Evolutionary conservation across 2,113 vertebrate species (phyloP).

Genomic region (Zootoca vivipara): DNA sequence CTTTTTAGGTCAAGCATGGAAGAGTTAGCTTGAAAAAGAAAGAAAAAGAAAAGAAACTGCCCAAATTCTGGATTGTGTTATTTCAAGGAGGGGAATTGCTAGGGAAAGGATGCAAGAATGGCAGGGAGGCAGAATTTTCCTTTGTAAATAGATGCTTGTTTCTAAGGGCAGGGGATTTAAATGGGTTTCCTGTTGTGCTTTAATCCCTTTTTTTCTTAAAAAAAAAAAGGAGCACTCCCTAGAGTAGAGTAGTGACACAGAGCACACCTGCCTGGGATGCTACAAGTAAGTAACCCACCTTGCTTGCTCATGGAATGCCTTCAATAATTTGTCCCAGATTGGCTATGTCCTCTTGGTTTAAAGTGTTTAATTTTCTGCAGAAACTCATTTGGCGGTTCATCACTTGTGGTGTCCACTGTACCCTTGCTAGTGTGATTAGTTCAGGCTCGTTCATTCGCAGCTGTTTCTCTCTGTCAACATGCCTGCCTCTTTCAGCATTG

Average conservation of each 20-base stretch:
- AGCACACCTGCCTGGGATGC: not conserved
- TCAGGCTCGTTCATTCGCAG: not conserved
- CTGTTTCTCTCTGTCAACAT: not conserved
- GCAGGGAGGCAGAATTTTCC: not conserved
- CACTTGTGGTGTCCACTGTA: not conserved
- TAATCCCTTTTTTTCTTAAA: not conserved
- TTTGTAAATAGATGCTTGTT: not conserved
- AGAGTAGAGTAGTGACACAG: not conserved
- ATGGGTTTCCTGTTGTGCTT: slow-evolving; percentile 22
- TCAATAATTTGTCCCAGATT: not conserved
- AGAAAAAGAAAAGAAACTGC: not conserved
- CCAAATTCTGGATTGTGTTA: slow-evolving; percentile 10
- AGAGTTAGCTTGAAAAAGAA: not conserved
- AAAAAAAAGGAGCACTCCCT: not conserved
- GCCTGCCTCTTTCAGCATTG: not conserved
- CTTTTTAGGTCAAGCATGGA: not conserved
- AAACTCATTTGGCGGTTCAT: not conserved
- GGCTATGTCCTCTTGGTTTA: not conserved
- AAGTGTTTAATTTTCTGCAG: not conserved
- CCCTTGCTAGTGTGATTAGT: not conserved
- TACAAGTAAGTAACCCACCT: not conserved
- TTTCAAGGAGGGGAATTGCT: not conserved
- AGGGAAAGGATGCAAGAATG: slow-evolving; percentile 5
- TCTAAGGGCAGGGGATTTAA: not conserved
- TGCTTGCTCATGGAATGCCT: not conserved